Conservation (phyloP, 2,113 vertebrate species). For the Tachysurus vachellii region DNA sequence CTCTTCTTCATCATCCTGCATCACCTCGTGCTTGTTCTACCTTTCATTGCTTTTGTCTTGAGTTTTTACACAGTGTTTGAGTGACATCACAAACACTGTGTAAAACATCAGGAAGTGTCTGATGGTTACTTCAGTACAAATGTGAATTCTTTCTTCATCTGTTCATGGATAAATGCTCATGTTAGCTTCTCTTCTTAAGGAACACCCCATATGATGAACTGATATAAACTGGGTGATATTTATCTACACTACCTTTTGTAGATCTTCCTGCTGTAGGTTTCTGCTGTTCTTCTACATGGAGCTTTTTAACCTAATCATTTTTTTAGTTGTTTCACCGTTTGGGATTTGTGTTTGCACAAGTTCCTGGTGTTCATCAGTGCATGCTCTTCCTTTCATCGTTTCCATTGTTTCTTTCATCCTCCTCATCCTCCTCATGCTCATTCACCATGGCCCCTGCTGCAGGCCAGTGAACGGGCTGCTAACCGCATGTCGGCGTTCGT, state of each 20-base stretch:
- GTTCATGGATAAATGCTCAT: background rate
- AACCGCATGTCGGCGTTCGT: conserved; percentile 89
- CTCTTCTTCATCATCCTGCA: conserved; percentile 40
- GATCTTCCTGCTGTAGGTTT: background rate
- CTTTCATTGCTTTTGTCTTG: background rate
- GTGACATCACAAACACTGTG: no score
- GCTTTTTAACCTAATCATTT: background rate
- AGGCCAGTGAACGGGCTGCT: conserved; percentile 80
- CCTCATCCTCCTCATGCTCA: conserved; percentile 62
- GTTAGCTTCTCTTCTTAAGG: background rate
- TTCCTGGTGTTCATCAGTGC: conserved; percentile 8
- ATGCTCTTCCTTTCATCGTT: conserved; percentile 30
- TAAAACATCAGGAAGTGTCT: background rate
- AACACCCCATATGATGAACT: background rate
- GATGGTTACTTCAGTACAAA: background rate
- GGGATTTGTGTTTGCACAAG: background rate
- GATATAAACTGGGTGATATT: background rate
- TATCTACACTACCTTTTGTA: conserved; percentile 23
- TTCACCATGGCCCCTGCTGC: conserved; percentile 66
- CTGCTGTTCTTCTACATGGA: background rate
- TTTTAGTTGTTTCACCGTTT: background rate
- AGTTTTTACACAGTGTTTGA: background rate
- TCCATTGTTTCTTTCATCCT: conserved; percentile 55
- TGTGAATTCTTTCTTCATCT: background rate
- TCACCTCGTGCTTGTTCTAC: conserved; percentile 18